Conservation (phyloP, 2,113 vertebrate genomes). For the Trogon melanurus region DNA sequence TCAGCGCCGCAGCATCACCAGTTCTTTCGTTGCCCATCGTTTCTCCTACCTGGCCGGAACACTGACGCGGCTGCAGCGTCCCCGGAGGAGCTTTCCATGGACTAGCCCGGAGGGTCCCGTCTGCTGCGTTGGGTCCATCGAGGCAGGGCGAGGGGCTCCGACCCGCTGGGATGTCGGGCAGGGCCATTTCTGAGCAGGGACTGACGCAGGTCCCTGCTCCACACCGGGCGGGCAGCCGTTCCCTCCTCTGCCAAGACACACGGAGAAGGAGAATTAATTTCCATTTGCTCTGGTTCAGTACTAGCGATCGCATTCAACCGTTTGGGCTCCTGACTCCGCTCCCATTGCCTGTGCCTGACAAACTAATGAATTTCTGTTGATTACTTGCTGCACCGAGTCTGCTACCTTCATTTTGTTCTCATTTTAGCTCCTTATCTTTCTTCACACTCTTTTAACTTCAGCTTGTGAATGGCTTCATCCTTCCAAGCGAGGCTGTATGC, state of each 20-base stretch:
- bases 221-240: neutral
- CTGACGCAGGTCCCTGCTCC: accelerated
- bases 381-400: neutral
- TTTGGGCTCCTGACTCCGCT: neutral
- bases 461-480: neutral
- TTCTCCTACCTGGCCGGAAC: neutral
- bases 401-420: neutral
- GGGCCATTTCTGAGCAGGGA: neutral
- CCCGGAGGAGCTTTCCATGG: neutral
- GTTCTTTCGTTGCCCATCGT: neutral
- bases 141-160: neutral
- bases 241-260: neutral
- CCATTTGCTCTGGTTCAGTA: neutral
- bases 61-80: neutral
- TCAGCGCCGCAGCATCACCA: neutral
- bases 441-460: conserved; percentile 3
- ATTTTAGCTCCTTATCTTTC: conserved; percentile 1
- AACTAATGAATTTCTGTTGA: neutral
- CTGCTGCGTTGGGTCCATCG: accelerated
- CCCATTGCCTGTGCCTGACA: conserved; percentile 1
- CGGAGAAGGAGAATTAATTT: neutral
- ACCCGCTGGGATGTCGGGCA: accelerated
- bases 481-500: neutral
- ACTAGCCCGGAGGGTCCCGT: neutral
- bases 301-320: neutral